A percentile compares a stretch with the other conserved stretches of the same genome.
These are phyloP conservation scores for Tylochromis polylepis DNA, from an alignment of 2,113 vertebrate genomes.

Conservation along the genomic window DNA sequence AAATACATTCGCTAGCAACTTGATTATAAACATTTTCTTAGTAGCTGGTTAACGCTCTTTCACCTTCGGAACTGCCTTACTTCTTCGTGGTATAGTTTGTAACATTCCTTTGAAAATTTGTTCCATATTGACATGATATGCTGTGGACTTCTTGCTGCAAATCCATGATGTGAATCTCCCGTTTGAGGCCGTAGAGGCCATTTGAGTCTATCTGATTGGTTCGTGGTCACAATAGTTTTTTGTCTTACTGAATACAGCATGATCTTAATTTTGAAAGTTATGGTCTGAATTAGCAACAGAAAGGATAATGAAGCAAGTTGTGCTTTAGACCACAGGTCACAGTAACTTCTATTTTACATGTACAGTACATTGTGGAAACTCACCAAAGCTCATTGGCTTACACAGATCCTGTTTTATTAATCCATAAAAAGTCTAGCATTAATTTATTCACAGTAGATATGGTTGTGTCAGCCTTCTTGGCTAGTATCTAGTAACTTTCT, in stretches of 20 bases:
- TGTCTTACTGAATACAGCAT: background rate
- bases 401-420: background rate
- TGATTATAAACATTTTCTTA: background rate
- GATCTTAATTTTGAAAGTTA: background rate
- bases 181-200: background rate
- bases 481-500: background rate
- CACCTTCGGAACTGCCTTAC: background rate
- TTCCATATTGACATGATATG: background rate
- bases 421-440: background rate
- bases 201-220: background rate
- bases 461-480: background rate
- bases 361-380: background rate
- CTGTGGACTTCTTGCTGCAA: background rate
- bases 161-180: background rate
- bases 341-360: background rate
- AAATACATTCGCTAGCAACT: too few species aligned
- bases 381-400: background rate
- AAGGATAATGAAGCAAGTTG: background rate
- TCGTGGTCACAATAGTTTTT: background rate
- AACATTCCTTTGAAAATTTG: background rate
- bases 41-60: background rate
- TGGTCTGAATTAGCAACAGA: background rate
- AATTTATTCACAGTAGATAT: background rate
- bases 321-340: background rate
- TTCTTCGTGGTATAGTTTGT: background rate